Evolutionary conservation across 2,888 invertebrate species (phyloP).

Genomic region (Notodonta dromedarius): DNA sequence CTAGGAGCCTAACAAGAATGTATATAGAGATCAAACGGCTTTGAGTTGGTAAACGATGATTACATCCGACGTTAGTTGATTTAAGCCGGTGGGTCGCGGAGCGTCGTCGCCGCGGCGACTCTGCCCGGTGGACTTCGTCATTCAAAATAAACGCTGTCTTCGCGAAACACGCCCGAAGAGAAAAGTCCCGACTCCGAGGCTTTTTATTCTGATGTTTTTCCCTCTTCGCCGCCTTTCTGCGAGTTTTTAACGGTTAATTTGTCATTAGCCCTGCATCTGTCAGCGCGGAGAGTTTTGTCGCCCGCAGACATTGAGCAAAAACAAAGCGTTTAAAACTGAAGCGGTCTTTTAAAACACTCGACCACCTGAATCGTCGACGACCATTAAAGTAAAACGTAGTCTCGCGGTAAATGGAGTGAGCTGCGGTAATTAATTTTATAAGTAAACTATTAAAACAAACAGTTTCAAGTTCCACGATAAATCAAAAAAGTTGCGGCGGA

Average conservation of each 20-base stretch:
- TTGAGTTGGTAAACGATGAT: conserved; percentile 63
- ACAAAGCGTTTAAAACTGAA: conserved; percentile 48
- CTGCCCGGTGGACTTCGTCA: conserved; percentile 41
- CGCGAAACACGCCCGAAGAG: conserved; percentile 62
- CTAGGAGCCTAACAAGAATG: conserved; percentile 20
- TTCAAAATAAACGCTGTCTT: conserved; percentile 65
- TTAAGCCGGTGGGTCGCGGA: conserved; percentile 41
- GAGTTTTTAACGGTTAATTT: conserved; percentile 76
- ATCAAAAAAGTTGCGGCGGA: conserved; percentile 30
- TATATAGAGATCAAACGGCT: conserved; percentile 68
- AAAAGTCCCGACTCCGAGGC: conserved; percentile 54
- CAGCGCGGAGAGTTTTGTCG: conserved; percentile 60
- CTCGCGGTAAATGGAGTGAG: conserved; percentile 23
- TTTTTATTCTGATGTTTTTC: conserved; percentile 63
- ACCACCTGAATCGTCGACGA: conserved; percentile 28
- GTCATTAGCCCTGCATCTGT: conserved; percentile 76
- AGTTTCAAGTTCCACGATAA: conserved; percentile 40
- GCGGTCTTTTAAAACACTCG: conserved; percentile 31
- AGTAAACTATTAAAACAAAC: conserved; percentile 38
- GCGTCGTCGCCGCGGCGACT: conserved; percentile 28
- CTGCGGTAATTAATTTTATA: conserved; percentile 36
- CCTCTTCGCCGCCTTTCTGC: conserved; percentile 58
- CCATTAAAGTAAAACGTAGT: conserved; percentile 16
- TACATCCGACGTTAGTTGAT: conserved; percentile 64
- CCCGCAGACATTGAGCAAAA: conserved; percentile 48